Conservation (phyloP, 2,888 invertebrate species). For the Punctoribates punctum region DNA sequence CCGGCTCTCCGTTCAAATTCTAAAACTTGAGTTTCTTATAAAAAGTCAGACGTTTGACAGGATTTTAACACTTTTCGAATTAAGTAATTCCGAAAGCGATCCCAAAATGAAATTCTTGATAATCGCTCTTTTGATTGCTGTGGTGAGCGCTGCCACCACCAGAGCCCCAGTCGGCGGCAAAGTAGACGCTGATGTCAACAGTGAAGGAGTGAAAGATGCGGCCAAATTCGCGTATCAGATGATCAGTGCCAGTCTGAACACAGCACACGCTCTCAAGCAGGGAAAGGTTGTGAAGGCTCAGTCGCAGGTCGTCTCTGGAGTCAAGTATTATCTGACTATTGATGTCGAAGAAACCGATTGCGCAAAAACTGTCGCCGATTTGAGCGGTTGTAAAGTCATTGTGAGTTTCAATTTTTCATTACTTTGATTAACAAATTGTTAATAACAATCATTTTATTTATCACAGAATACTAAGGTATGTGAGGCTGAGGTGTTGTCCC, state of each 20-base stretch:
- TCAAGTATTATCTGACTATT: constrained; percentile 18
- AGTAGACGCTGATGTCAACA: neutral
- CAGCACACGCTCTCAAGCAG: neutral
- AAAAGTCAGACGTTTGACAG: too few relatives aligned
- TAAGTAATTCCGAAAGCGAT: neutral
- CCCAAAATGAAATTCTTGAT: constrained; percentile 1
- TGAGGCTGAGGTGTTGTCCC: neutral
- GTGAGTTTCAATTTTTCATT: neutral
- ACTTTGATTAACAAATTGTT: neutral
- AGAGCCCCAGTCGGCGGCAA: neutral
- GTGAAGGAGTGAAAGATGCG: neutral
- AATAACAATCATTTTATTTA: neutral
- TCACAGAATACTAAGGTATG: neutral
- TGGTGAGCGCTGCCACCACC: neutral
- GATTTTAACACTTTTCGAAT: too few relatives aligned
- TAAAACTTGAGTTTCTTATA: too few relatives aligned
- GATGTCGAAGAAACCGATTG: constrained; percentile 1
- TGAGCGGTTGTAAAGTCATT: neutral
- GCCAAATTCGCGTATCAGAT: neutral
- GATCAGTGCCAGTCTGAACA: neutral
- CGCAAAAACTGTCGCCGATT: neutral
- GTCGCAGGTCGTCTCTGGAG: constrained; percentile 6
- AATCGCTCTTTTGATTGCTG: neutral
- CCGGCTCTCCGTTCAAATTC: too few relatives aligned
- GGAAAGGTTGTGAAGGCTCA: neutral